Conservation (phyloP, 2,888 invertebrate species). For the Hermaeophaga mercurialis region DNA sequence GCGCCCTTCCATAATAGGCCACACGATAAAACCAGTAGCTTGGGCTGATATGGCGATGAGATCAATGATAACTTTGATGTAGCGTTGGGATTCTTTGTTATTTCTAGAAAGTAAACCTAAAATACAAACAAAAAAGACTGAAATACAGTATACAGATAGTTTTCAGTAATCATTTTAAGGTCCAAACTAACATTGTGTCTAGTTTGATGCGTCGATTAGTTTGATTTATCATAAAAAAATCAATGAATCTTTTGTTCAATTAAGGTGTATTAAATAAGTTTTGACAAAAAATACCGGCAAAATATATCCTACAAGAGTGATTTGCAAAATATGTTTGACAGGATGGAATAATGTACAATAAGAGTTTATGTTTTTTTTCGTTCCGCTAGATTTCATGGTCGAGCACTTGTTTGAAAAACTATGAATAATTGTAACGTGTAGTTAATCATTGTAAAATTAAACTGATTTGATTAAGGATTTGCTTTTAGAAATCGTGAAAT, state of each 20-base stretch:
- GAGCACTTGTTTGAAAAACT: background rate
- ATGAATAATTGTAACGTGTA: background rate
- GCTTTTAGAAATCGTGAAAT: too few relatives aligned
- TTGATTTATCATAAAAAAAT: too few relatives aligned
- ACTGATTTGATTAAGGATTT: background rate
- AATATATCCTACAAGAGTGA: too few relatives aligned
- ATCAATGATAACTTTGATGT: slow-evolving; percentile 80
- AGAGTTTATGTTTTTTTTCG: background rate
- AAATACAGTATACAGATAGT: too few relatives aligned
- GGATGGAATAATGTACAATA: background rate
- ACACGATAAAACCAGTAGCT: slow-evolving; percentile 88
- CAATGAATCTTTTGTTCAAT: too few relatives aligned
- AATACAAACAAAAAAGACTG: too few relatives aligned
- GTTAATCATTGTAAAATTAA: background rate
- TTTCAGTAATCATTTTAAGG: too few relatives aligned
- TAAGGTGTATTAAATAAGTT: too few relatives aligned
- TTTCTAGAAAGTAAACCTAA: slow-evolving; percentile 80
- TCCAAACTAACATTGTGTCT: too few relatives aligned
- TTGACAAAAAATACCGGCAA: too few relatives aligned
- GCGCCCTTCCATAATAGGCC: slow-evolving; percentile 83
- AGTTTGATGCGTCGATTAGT: too few relatives aligned
- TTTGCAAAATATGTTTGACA: background rate
- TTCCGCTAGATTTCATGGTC: background rate
- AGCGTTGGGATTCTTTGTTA: slow-evolving; percentile 79
- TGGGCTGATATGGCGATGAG: slow-evolving; percentile 86